Base-by-base conservation (phyloP, 2,888 invertebrate species). In the Electrophaes corylata region DNA sequence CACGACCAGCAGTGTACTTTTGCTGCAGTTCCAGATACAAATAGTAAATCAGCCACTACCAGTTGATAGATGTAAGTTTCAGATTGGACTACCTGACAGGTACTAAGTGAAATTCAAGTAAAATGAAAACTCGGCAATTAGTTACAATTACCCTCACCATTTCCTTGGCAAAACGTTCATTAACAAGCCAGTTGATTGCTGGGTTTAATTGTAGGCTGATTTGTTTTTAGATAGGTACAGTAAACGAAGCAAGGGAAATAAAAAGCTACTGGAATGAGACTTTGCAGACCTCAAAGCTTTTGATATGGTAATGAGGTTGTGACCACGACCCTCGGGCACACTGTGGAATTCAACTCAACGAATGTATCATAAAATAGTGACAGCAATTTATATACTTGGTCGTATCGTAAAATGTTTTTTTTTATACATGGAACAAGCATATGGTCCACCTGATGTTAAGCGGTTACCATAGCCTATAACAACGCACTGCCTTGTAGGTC, bases 301-400 rank as follows among this genome's bases (percentile, higher is more conserved):
- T 78, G 78, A 79, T 68, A 78, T 76, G 72, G 52, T 78, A 80
- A 81, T 75, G 70, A 75, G 71, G 55, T 64, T 53, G 54, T 46
- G 53, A 52, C 56, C 57, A 56, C 65, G 33, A 44, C 49, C 57
- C 33, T n/a, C 10, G 26, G 51, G 54, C 33, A 29, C 52, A 58
- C 47, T 53, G 33, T 2, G 46, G 26, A 29, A 29, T 29, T 10
- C 4, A 23, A 23, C 41, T 12, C 12, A 2, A 23, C 41, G 0
- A 41, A n/a, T 19, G 40, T 19, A 40, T 40, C 10, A 29, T 12
- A 10, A 18, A 39, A 39, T 39, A 39, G 6, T 11, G 39, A 18
- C 39, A 18, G 0, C 1, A 18, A 39, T 10, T 3, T 10, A 8
- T n/a, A n/a, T n/a, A n/a, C n/a, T n/a, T n/a, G n/a, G n/a, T n/a